Base-by-base conservation (phyloP, 2,113 vertebrate species). In the Tragelaphus imberbis region DNA sequence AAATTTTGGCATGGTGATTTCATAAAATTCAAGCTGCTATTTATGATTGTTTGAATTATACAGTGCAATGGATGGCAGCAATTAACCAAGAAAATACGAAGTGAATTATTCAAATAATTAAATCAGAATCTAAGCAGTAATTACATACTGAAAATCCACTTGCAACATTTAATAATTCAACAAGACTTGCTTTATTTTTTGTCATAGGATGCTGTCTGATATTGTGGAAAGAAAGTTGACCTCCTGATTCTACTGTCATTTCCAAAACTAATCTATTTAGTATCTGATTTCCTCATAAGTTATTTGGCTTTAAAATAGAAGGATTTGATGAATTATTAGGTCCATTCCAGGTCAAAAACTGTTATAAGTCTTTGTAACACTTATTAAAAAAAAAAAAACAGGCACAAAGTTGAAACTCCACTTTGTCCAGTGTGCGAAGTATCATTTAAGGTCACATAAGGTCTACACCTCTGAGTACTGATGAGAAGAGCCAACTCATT, bases 81-180 rank as follows among this genome's bases (percentile, higher is more conserved):
- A 97, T 98, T 98, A 98, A 97, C 84, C 17, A 97, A 96, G 77
- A 98, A 98, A 97, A 86, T 93, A 84, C 90, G 94, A 98, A 93
- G 82, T 97, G 97, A 98, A 97, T 89, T 98, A 96, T 96, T 98
- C 91, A 98, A 98, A 97, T 98, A 98, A 98, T 98, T 95, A 98
- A 98, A 91, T 56, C 98, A 96, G 23, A 97, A 96, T 88, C 96
- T 96, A 98, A 93, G 96, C 96, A 97, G 79, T 96, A 97, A 97
- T 98, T 97, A 97, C 98, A 93, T 98, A 91, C 97, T 97, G 91
- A 98, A 94, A 30, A 88, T 49, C 89, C 47, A 84, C 89, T 98
- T 98, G 97, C 97, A 81, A 87, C 49, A 80, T 65, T 97, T 97
- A 97, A 97, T 93, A 97, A 86, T 99, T 98, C 82, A 98, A 92